A percentile compares a stretch with the other conserved stretches of the same genome.
phyloP scores from a whole-genome alignment of 2,888 invertebrate species.

The Sphaerophoria rueppellii region DNA sequence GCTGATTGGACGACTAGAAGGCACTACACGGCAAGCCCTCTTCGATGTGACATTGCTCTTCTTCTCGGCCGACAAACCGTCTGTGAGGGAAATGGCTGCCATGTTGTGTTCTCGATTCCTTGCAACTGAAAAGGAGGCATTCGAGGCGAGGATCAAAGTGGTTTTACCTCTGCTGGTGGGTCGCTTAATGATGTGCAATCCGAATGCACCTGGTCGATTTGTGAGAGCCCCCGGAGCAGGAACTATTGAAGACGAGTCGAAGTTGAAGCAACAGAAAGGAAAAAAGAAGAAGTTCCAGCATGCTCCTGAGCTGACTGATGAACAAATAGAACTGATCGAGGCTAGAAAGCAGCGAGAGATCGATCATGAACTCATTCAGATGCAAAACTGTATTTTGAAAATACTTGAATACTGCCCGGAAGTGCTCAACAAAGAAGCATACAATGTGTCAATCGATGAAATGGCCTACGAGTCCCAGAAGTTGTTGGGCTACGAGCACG shows the following conservation, averaged over 20 bases:
- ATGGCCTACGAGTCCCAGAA: slow-evolving; percentile 87
- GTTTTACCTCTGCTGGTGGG: slow-evolving; percentile 85
- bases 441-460: slow-evolving; percentile 82
- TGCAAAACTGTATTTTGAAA: slow-evolving; percentile 87
- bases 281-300: slow-evolving; percentile 67
- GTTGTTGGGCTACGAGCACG: slow-evolving; percentile 90
- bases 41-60: slow-evolving; percentile 86
- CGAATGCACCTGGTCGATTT: slow-evolving; percentile 84
- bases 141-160: slow-evolving; percentile 85
- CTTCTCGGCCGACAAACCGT: slow-evolving; percentile 88
- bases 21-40: slow-evolving; percentile 85
- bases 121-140: slow-evolving; percentile 87
- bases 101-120: slow-evolving; percentile 92
- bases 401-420: slow-evolving; percentile 86
- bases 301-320: slow-evolving; percentile 47
- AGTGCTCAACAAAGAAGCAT: slow-evolving; percentile 82
- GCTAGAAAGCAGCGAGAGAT: slow-evolving; percentile 85
- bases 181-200: slow-evolving; percentile 83
- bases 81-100: slow-evolving; percentile 89
- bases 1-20: slow-evolving; percentile 85
- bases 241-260: slow-evolving; percentile 52
- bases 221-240: slow-evolving; percentile 83
- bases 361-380: slow-evolving; percentile 90
- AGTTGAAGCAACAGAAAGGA: slow-evolving; percentile 43
- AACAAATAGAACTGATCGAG: slow-evolving; percentile 77